Base-by-base conservation (phyloP, 2,797 vertebrate species). In the Tympanoctomys barrerae region DNA sequence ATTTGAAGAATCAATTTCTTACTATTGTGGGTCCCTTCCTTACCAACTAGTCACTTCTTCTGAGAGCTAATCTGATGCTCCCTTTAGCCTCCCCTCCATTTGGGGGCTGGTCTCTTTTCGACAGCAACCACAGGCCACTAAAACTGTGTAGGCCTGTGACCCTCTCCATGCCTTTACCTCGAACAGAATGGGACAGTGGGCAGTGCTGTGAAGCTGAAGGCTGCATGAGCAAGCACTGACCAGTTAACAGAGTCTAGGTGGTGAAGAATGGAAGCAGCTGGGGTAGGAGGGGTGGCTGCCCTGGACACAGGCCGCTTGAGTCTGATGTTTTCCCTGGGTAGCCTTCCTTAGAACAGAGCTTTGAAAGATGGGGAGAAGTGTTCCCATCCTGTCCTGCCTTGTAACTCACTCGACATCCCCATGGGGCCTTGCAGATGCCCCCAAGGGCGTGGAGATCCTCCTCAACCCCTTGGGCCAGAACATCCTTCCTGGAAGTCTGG, bases 401-500 rank as follows among this genome's bases (percentile, higher is more conserved):
- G 6, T 3, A 21, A 22, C 46, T 62, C n/a, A 28, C 33, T 18
- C 0, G 0, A 39, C 54, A 54, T 10, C 28, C 19, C n/a, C 11
- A 1, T 83, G 26, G 0, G 49, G 77, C 78, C 2, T 2, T 96
- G 42, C 96, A 99, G 99, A 98, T 0, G 9, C 94, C 39, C 98
- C 99, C 0, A 98, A 96, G 95, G 97, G 95, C 0, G 92, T 96
- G 1, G 77, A 7, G 7, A 92, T 97, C 61, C 49, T 19, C 0
- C 42, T 98, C 57, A 96, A 16, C 22, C 98, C 98, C 2, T 95
- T 96, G 0, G 4, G 42, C 0, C 88, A 61, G 86, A 98, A 98
- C 95, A 97, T 98, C 91, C 98, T 82, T 0, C 87, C 96, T 28
- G 98, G 98, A 0, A 97, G 98, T 13, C 39, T 78, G 0, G 98